Conservation (phyloP, 92 coral and sea anemone genomes). For the Parazoanthus swiftii region DNA sequence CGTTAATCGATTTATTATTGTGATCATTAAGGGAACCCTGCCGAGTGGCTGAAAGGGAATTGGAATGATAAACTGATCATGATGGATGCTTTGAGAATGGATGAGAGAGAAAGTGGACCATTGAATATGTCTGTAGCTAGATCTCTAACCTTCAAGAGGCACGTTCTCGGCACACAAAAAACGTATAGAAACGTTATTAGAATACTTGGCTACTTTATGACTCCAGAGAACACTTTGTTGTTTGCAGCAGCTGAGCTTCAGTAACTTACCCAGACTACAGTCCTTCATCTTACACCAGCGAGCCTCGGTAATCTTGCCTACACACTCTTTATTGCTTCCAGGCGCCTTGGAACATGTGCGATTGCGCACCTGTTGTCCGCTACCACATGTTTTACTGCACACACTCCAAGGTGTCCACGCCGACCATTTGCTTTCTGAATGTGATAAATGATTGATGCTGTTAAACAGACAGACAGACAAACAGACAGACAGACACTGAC, state of each 20-base stretch:
- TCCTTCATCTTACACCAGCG: neutral
- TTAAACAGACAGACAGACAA: neutral
- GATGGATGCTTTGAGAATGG: no score
- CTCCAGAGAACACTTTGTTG: no score
- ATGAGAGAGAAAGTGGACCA: neutral
- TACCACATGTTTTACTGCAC: constrained; percentile 27
- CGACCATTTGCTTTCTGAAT: neutral
- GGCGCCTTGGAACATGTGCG: constrained; percentile 10
- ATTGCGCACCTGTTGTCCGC: neutral
- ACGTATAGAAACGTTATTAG: no score
- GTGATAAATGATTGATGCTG: neutral
- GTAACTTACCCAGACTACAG: neutral
- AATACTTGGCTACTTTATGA: no score
- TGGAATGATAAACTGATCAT: no score
- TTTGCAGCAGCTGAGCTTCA: no score
- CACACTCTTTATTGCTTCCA: neutral
- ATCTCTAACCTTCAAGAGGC: constrained; percentile 1
- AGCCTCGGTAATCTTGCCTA: neutral
- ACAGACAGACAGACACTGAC: neutral
- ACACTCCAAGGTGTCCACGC: constrained; percentile 9
- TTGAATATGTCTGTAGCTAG: no score
- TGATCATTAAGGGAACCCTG: neutral
- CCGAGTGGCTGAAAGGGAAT: neutral
- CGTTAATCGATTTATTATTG: no score
- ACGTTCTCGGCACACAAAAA: constrained; percentile 44